A percentile compares a stretch with the other conserved stretches of the same genome.
These are phyloP conservation scores for Malthinus flaveolus DNA, from an alignment of 2,888 invertebrate genomes.

Conservation along the genomic window DNA sequence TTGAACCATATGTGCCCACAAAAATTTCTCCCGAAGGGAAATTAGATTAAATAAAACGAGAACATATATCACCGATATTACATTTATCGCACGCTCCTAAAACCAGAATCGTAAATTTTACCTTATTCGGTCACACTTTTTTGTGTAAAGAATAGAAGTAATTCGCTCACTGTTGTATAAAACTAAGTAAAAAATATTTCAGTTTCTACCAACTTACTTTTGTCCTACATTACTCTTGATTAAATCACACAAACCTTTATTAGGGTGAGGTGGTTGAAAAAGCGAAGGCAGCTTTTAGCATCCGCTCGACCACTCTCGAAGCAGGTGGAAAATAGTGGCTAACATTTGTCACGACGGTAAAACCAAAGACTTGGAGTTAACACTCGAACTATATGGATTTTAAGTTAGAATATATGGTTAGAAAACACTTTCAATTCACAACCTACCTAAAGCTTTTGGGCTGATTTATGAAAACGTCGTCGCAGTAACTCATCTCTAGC, in stretches of 20 bases:
- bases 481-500: constrained; percentile 42
- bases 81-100: constrained; percentile 23
- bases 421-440: constrained; percentile 34
- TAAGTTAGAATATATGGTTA: constrained; percentile 30
- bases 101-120: constrained; percentile 25
- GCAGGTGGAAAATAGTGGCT: constrained; percentile 28
- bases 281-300: constrained; percentile 27
- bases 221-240: constrained; percentile 36
- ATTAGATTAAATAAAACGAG: constrained; percentile 30
- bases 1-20: constrained; percentile 45
- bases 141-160: constrained; percentile 20
- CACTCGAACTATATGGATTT: constrained; percentile 21
- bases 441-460: constrained; percentile 32
- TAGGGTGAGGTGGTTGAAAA: constrained; percentile 21
- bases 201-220: constrained; percentile 18
- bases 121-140: constrained; percentile 18
- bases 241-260: constrained; percentile 39
- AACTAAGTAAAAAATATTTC: constrained; percentile 24
- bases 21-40: constrained; percentile 30
- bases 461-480: constrained; percentile 44
- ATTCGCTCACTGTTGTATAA: constrained; percentile 18
- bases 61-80: constrained; percentile 30
- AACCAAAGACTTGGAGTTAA: constrained; percentile 12
- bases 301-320: constrained; percentile 20
- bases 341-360: constrained; percentile 23